These are phyloP conservation scores for Nothura maculosa DNA, from an alignment of 2,797 vertebrate species.

Conservation along the genomic window DNA sequence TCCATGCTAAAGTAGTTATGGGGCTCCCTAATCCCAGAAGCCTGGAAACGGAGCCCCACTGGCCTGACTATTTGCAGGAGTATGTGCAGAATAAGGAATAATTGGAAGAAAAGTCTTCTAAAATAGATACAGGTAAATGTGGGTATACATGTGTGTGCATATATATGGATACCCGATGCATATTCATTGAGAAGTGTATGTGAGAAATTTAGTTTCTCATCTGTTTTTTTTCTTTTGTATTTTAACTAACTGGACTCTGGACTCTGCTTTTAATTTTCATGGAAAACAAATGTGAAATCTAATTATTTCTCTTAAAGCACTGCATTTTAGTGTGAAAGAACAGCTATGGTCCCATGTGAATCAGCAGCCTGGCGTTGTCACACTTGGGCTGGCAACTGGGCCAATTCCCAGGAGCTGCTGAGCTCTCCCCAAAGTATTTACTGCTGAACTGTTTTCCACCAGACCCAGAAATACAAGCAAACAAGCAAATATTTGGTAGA, in stretches of 20 bases:
- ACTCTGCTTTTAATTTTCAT: background rate
- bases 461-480: background rate
- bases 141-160: fast-evolving
- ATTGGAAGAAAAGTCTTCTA: background rate
- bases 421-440: background rate
- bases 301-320: background rate
- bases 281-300: background rate
- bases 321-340: background rate
- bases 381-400: background rate
- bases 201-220: background rate
- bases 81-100: background rate
- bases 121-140: background rate
- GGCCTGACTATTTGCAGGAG: background rate
- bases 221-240: fast-evolving
- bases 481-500: background rate
- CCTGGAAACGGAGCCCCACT: fast-evolving
- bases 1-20: background rate
- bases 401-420: background rate
- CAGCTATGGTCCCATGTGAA: background rate
- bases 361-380: background rate
- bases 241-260: background rate
- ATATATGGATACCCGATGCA: fast-evolving
- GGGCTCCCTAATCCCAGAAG: background rate
- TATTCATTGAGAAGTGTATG: background rate
- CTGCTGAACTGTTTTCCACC: background rate